These are phyloP conservation scores for Microtus oregoni DNA, from an alignment of 2,113 vertebrate species.

Conservation along the genomic window DNA sequence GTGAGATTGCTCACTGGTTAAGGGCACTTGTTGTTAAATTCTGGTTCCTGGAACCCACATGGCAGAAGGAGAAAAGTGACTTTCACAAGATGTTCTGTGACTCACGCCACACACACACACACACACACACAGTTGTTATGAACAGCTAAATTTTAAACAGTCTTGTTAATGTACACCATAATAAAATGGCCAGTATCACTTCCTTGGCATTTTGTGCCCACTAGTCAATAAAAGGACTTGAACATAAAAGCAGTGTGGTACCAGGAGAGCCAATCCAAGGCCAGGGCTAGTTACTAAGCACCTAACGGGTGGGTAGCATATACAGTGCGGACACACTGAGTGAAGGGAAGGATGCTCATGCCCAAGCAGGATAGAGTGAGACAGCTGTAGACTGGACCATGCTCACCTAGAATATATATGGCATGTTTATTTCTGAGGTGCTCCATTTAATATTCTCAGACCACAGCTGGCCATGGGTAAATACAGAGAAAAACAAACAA, in stretches of 20 bases:
- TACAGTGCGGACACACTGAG: background rate
- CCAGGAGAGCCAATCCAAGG: background rate
- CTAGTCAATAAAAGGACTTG: too few relatives aligned
- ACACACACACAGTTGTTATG: background rate
- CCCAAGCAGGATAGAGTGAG: background rate
- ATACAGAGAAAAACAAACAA: too few relatives aligned
- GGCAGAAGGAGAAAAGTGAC: background rate
- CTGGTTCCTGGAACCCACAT: background rate
- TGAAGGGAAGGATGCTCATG: too few relatives aligned
- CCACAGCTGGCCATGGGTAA: background rate
- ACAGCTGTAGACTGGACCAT: rapidly evolving
- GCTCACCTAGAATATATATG: rapidly evolving
- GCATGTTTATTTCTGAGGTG: background rate
- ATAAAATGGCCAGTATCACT: background rate
- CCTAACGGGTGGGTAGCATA: background rate
- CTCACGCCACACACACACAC: background rate
- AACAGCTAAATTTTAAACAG: too few relatives aligned
- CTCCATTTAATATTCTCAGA: background rate
- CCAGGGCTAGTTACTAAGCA: background rate
- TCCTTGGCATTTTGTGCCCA: background rate
- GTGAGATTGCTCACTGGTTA: background rate
- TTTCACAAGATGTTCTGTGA: background rate
- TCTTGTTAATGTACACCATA: rapidly evolving
- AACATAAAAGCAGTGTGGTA: background rate
- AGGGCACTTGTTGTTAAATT: background rate